phyloP scores from a whole-genome alignment of 2,888 invertebrate species.

The Pseudococcus jackbeardsleyi region DNA sequence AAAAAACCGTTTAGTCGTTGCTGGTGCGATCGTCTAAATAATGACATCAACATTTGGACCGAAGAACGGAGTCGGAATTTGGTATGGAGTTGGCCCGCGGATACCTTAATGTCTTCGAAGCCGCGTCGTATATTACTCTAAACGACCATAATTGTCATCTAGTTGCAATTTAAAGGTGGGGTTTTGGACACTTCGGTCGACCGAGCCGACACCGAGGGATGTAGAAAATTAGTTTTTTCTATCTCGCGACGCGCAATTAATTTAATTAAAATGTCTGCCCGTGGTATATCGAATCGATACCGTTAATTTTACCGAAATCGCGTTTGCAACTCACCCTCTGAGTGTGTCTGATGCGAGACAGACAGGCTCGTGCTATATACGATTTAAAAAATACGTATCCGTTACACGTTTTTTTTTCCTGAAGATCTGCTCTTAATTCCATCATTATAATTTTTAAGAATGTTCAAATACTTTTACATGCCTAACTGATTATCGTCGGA shows the following conservation, averaged over 20 bases:
- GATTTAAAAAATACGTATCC: not conserved
- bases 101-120: constrained; percentile 37
- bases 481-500: not conserved
- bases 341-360: not conserved
- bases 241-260: not conserved
- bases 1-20: constrained; percentile 56
- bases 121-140: constrained; percentile 58
- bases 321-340: not conserved
- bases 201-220: not conserved
- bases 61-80: not conserved
- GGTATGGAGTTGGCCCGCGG: not conserved
- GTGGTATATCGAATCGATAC: not conserved
- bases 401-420: not conserved
- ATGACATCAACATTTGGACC: constrained; percentile 61
- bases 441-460: not conserved
- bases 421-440: not conserved
- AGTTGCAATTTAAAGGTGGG: constrained; percentile 61
- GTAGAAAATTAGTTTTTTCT: constrained; percentile 11
- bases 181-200: constrained; percentile 31
- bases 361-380: constrained; percentile 1
- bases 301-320: not conserved
- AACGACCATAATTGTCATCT: constrained; percentile 58
- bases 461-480: not conserved
- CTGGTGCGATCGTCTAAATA: constrained; percentile 59
- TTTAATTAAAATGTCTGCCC: not conserved